These are phyloP conservation scores for Trachelus tabidus DNA, from an alignment of 2,888 invertebrate species.

Conservation along the genomic window DNA sequence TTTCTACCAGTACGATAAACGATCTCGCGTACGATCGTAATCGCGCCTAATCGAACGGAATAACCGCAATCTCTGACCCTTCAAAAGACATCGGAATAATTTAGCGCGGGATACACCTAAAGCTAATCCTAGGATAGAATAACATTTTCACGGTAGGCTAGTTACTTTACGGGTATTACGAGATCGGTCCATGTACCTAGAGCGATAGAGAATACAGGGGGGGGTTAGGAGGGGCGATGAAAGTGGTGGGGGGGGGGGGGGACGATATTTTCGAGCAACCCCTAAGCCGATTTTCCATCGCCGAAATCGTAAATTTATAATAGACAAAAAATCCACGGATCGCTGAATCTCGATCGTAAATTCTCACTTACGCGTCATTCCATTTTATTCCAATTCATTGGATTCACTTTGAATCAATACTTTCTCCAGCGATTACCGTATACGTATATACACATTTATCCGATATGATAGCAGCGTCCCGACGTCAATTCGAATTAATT, in stretches of 20 bases:
- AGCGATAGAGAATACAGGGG: not conserved
- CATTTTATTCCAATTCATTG: not conserved
- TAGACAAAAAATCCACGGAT: not conserved
- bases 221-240: not conserved
- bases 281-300: not conserved
- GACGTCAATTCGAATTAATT: not conserved
- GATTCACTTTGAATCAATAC: not conserved
- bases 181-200: not conserved
- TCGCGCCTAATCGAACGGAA: conserved; percentile 41
- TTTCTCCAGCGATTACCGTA: not conserved
- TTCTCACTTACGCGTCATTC: not conserved
- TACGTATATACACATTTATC: not conserved
- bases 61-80: conserved; percentile 37
- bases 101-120: not conserved
- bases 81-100: not conserved
- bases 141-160: not conserved
- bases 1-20: not conserved
- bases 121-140: not conserved
- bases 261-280: not conserved
- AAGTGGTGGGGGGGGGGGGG: too few relatives aligned
- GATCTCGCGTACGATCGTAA: conserved; percentile 26
- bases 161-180: not conserved
- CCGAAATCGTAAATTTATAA: not conserved
- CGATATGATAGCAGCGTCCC: not conserved
- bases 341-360: not conserved